Evolutionary conservation across 1,140 invertebrate genomes (phyloP).

Genomic region (Cotesia vestalis): DNA sequence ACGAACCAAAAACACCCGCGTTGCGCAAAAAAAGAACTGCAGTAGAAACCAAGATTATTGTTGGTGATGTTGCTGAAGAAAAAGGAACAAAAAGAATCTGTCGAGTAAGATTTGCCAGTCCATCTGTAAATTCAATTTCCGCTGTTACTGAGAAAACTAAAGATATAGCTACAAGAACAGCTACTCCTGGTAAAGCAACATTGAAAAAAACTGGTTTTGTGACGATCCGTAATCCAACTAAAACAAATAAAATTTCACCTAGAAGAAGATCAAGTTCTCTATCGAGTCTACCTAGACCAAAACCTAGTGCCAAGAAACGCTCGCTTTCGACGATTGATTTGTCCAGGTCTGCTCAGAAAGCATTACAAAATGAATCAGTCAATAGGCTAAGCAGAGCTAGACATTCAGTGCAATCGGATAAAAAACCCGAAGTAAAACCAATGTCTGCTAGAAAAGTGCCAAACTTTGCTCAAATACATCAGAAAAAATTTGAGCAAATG

Average conservation of each 20-base stretch:
- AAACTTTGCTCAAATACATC: slow-evolving; percentile 73
- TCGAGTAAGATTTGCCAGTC: slow-evolving; percentile 47
- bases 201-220: slow-evolving; percentile 25
- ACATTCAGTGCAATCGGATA: slow-evolving; percentile 26
- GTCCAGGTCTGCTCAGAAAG: slow-evolving; percentile 29
- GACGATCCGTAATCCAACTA: slow-evolving; percentile 17
- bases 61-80: slow-evolving; percentile 22
- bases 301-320: slow-evolving; percentile 21
- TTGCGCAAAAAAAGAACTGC: slow-evolving; percentile 35
- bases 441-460: slow-evolving; percentile 66
- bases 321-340: slow-evolving; percentile 32
- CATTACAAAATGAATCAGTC: slow-evolving; percentile 38
- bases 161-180: slow-evolving; percentile 22
- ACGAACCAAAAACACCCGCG: slow-evolving; percentile 45
- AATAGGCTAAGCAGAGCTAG: slow-evolving; percentile 44
- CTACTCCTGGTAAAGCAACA: slow-evolving; percentile 37
- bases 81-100: slow-evolving; percentile 38
- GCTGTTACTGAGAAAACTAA: neutral
- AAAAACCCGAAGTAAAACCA: slow-evolving; percentile 46
- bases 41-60: slow-evolving; percentile 29
- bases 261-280: slow-evolving; percentile 40
- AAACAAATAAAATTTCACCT: slow-evolving; percentile 13
- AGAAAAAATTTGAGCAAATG: slow-evolving; percentile 71
- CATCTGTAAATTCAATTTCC: neutral
- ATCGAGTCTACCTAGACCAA: slow-evolving; percentile 10